Percentiles rank a stretch among this genome's conserved stretches.
Conservation (phyloP, 30 jellyfish, hydroid and myxozoan species). For the Catostylus mosaicus region DNA sequence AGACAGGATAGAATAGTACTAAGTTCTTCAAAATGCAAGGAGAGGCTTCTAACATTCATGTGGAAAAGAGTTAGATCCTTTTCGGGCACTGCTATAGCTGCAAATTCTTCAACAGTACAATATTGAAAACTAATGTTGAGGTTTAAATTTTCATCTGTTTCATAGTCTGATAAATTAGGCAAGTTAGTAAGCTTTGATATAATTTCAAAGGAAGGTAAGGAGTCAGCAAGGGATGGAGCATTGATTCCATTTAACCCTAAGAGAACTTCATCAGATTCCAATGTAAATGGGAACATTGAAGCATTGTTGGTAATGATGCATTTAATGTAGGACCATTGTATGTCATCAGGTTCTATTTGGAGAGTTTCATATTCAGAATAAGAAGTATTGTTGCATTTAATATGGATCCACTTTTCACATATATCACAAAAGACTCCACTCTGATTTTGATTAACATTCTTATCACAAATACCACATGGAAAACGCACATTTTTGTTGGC, state of each 20-base stretch:
- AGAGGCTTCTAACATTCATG: constrained; percentile 14
- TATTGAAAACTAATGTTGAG: constrained; percentile 33
- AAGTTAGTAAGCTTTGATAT: constrained; percentile 20
- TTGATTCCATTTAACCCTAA: too few relatives aligned
- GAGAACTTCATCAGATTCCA: background rate
- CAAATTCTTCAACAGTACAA: constrained; percentile 30
- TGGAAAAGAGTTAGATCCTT: constrained; percentile 9
- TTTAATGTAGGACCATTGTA: background rate
- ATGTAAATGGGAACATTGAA: background rate
- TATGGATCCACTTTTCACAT: background rate
- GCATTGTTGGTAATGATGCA: background rate
- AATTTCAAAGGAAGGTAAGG: constrained; percentile 39
- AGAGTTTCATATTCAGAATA: too few relatives aligned
- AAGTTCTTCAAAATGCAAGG: background rate
- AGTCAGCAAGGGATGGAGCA: constrained; percentile 9
- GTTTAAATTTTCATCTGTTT: constrained; percentile 42
- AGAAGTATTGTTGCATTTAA: too few relatives aligned
- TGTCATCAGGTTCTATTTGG: too few relatives aligned
- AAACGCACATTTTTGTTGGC: constrained; percentile 8
- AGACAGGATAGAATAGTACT: background rate
- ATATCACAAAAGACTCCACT: background rate
- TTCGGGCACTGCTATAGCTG: constrained; percentile 7
- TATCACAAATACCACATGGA: constrained; percentile 25
- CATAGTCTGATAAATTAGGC: constrained; percentile 41
- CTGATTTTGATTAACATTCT: background rate